A percentile compares a stretch with the other conserved stretches of the same genome.
phyloP scores from a whole-genome alignment of 2,113 vertebrate genomes.

The Athene noctua region DNA sequence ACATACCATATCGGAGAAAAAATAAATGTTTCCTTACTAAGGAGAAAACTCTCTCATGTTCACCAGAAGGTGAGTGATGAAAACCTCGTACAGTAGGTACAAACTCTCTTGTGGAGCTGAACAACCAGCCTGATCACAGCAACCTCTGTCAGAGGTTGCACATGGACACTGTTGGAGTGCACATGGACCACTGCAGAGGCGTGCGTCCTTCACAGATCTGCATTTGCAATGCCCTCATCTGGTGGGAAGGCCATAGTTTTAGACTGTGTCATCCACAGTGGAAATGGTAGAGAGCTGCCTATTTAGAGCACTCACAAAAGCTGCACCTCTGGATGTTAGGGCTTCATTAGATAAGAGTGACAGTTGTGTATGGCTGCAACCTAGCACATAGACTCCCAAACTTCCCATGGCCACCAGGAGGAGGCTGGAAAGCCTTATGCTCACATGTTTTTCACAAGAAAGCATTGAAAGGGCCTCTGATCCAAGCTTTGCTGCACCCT shows the following conservation, averaged over 20 bases:
- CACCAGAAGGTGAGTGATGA: background rate
- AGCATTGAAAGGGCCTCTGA: background rate
- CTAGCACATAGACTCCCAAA: background rate
- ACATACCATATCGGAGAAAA: background rate
- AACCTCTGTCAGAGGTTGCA: background rate
- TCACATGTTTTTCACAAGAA: background rate
- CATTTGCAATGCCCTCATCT: background rate
- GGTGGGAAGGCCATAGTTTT: background rate
- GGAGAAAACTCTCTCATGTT: background rate
- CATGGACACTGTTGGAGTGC: too few species aligned
- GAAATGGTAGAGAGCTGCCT: background rate
- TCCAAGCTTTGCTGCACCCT: background rate
- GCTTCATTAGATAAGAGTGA: background rate
- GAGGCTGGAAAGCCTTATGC: background rate
- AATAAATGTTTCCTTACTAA: background rate
- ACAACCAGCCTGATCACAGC: background rate
- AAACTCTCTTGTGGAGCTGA: background rate
- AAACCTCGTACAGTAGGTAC: background rate
- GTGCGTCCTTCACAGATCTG: background rate
- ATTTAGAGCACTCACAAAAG: background rate
- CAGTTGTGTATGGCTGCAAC: accelerated
- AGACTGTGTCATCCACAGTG: background rate
- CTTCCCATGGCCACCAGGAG: background rate
- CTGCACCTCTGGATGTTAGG: background rate
- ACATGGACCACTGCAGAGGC: background rate